Evolutionary conservation across 2,888 invertebrate species (phyloP), one percentile per base, ranked within the genome.

Genomic region (Tiphia femorata): DNA sequence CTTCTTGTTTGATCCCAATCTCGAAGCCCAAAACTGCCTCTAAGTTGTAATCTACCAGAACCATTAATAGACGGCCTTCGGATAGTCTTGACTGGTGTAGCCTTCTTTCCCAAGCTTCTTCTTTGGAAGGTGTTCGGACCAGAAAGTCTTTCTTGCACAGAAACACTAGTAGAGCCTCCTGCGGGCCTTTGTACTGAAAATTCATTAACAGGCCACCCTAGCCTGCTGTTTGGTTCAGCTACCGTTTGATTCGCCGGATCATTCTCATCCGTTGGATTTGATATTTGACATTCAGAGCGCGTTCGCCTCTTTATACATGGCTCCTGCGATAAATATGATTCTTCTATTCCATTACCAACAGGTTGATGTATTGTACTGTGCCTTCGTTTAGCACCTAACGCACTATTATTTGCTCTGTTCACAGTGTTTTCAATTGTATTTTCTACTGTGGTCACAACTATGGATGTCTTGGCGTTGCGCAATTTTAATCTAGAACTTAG

Each of bases 221-320:
- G 38, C 17, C 75, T 61, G 47, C 60, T 65, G 6, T 62, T 70
- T 0, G 70, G 50, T 2, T 76, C 72, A 17, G 67, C 57, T 2
- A 46, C 29, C 6, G 50, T 72, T 78, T 76, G 72, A 62, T 74
- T 79, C 1, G 72, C 68, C 1, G 86, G 81, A 64, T 86, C 54
- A 77, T 86, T 79, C 75, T 85, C 85, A 78, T 86, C 78, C 64
- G 78, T 70, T 69, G 82, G 77, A 19, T 35, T 48, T 19, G 63
- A 62, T 0, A 64, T 72, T 10, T 72, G 62, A 51, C 79, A 81
- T 25, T 82, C 82, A 0, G 82, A 83, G 1, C 82, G 75, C 0
- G 83, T 82, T 38, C 78, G 68, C 8, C 80, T 70, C 37, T 80
- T 82, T 1, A 61, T 51, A 21, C 68, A 74, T 0, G 76, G 70